A percentile compares a stretch with the other conserved stretches of the same genome.
These are phyloP conservation scores for Mohoua ochrocephala DNA, from an alignment of 2,113 vertebrate species.

Conservation along the genomic window DNA sequence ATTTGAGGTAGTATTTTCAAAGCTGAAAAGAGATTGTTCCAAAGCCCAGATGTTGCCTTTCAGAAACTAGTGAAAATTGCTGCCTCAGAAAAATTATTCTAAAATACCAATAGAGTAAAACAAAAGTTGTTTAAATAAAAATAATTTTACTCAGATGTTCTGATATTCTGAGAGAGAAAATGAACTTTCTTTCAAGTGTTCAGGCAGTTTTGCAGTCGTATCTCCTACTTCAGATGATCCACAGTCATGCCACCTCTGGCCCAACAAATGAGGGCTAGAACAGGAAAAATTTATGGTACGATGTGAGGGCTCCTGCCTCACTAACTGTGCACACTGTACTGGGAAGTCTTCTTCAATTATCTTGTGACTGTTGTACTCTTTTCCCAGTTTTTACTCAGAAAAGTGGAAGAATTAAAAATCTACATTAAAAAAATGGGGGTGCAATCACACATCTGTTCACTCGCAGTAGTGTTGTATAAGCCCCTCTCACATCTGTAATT, in stretches of 20 bases:
- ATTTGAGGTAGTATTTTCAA: slow-evolving; percentile 40
- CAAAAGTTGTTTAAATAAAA: slow-evolving; percentile 29
- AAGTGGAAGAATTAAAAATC: not conserved
- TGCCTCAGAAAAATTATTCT: slow-evolving; percentile 31
- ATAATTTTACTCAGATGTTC: not conserved
- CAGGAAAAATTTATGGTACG: not conserved
- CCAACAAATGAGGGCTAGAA: not conserved
- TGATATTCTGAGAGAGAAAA: not conserved
- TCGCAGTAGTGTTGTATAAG: accelerated
- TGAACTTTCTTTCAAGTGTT: not conserved
- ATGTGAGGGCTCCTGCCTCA: not conserved
- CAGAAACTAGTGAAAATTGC: slow-evolving; percentile 42
- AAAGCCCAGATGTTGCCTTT: slow-evolving; percentile 56
- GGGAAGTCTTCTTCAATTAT: not conserved
- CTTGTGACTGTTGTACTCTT: not conserved
- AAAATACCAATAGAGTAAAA: slow-evolving; percentile 18
- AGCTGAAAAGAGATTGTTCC: slow-evolving; percentile 42
- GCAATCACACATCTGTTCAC: not conserved
- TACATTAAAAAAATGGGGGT: not conserved
- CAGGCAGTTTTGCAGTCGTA: not conserved
- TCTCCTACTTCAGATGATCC: not conserved
- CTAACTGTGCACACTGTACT: not conserved
- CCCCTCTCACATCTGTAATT: not conserved
- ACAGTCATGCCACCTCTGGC: not conserved
- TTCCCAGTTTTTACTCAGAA: not conserved